phyloP scores from a whole-genome alignment of 2,797 vertebrate genomes.

The Mastacembelus armatus region DNA sequence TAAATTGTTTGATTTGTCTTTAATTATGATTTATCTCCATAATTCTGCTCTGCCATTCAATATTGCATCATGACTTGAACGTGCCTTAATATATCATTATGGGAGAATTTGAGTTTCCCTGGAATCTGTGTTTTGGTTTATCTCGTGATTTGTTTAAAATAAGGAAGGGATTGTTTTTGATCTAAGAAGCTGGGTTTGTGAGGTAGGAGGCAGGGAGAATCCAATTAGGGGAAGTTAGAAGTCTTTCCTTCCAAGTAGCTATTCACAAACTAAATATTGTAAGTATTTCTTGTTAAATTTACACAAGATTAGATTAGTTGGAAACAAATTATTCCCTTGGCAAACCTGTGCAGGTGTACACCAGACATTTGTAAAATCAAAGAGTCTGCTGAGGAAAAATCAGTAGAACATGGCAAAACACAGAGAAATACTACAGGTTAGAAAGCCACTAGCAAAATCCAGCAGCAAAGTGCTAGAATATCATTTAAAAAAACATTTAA shows the following conservation, averaged over 20 bases:
- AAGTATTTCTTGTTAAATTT: too few species aligned
- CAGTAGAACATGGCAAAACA: conserved; percentile 24
- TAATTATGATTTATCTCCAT: conserved; percentile 30
- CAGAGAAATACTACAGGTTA: conserved; percentile 16
- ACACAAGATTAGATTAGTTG: conserved; percentile 7
- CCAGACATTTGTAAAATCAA: conserved; percentile 17
- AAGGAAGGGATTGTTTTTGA: conserved; percentile 4
- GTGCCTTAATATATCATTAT: conserved; percentile 16
- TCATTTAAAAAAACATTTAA: conserved; percentile 26
- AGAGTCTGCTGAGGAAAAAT: conserved; percentile 7
- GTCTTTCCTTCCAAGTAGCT: not conserved
- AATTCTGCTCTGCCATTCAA: conserved; percentile 55
- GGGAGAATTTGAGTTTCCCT: conserved; percentile 24
- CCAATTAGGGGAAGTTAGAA: too few species aligned
- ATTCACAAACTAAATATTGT: not conserved
- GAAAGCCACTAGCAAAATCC: not conserved
- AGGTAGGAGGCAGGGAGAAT: not conserved
- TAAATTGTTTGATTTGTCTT: conserved; percentile 50
- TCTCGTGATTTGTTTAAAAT: conserved; percentile 40
- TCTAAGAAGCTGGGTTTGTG: not conserved
- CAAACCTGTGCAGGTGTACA: conserved; percentile 9
- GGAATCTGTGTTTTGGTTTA: conserved; percentile 33
- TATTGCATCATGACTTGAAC: conserved; percentile 51
- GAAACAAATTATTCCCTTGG: conserved; percentile 4
- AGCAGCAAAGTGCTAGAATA: not conserved